Evolutionary conservation across 92 coral and sea anemone genomes (phyloP).

Genomic region (Zoanthus solanderi): DNA sequence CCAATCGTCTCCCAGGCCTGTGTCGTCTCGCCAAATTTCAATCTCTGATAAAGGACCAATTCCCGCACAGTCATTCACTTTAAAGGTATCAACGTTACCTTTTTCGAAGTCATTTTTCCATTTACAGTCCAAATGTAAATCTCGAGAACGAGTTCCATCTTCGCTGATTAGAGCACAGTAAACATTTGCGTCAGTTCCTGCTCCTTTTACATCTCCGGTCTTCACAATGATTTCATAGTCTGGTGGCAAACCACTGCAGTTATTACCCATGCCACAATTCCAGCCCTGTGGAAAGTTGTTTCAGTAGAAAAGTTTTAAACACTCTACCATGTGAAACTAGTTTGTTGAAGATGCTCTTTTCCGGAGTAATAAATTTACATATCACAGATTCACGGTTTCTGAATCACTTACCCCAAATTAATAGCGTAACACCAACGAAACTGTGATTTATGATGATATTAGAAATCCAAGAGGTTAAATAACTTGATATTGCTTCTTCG

Average conservation of each 20-base stretch:
- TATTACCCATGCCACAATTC: slow-evolving; percentile 77
- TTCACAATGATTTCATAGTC: slow-evolving; percentile 93
- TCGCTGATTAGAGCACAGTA: slow-evolving; percentile 81
- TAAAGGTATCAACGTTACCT: slow-evolving; percentile 92
- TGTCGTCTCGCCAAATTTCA: slow-evolving; percentile 96
- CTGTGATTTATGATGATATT: background rate
- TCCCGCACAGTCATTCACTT: slow-evolving; percentile 76
- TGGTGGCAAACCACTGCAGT: slow-evolving; percentile 88
- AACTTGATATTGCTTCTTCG: background rate
- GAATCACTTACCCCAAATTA: background rate
- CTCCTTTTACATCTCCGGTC: slow-evolving; percentile 99
- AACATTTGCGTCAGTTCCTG: slow-evolving; percentile 97
- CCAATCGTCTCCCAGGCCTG: slow-evolving; percentile 96
- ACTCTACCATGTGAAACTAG: background rate
- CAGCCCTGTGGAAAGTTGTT: slow-evolving; percentile 16
- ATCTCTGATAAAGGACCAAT: slow-evolving; percentile 82
- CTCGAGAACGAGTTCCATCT: slow-evolving; percentile 82
- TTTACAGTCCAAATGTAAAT: slow-evolving; percentile 85
- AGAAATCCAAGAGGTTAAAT: background rate
- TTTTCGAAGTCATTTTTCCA: slow-evolving; percentile 99
- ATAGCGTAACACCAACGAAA: background rate
- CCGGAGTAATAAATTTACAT: background rate
- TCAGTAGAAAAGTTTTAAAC: background rate
- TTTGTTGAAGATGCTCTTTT: background rate
- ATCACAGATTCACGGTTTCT: background rate